Evolutionary conservation across 2,888 invertebrate genomes (phyloP).

Genomic region (Caenorhabditis sp.): DNA sequence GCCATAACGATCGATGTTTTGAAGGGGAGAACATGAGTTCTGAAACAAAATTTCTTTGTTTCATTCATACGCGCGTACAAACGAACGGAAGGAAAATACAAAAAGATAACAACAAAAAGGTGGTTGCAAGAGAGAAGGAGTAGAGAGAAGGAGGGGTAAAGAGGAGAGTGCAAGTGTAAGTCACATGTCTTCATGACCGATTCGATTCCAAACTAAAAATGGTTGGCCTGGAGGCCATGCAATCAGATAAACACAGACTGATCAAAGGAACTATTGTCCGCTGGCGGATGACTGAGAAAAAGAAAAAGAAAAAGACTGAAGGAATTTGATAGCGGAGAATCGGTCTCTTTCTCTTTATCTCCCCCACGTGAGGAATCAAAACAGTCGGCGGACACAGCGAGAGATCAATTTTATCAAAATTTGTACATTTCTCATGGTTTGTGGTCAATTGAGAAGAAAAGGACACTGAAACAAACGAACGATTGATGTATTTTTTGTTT

Average conservation of each 20-base stretch:
- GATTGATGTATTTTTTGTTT: conserved; percentile 11
- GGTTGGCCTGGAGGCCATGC: conserved; percentile 14
- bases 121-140: background rate
- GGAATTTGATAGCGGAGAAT: conserved; percentile 25
- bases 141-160: background rate
- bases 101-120: conserved; percentile 29
- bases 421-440: conserved; percentile 13
- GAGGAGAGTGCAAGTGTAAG: conserved; percentile 10
- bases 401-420: conserved; percentile 1
- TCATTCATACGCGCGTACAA: no score
- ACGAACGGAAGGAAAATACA: conserved; percentile 14
- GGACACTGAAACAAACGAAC: background rate
- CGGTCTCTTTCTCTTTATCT: conserved; percentile 15
- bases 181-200: conserved; percentile 29
- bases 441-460: background rate
- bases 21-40: conserved; percentile 43
- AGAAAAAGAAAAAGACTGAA: conserved; percentile 19
- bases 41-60: no score
- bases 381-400: conserved; percentile 18
- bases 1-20: conserved; percentile 38
- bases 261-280: conserved; percentile 7
- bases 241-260: conserved; percentile 1
- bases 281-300: conserved; percentile 24
- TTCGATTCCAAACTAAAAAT: conserved; percentile 33
- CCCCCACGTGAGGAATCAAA: conserved; percentile 48